phyloP scores from a whole-genome alignment of 2,888 invertebrate species.

The Crocallis elinguaria region DNA sequence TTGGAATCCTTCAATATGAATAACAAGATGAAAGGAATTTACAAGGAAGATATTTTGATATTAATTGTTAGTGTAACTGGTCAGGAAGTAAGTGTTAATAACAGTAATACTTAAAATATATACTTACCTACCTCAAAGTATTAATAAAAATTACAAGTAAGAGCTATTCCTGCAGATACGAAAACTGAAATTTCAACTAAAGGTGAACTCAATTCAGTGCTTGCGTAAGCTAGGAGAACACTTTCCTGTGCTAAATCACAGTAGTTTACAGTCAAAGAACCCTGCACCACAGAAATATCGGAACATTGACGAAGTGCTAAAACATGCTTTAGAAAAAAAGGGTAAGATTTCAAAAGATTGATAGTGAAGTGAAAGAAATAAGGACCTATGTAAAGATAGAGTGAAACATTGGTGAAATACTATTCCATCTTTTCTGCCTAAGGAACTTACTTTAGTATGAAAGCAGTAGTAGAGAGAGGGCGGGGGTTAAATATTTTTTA shows the following conservation, averaged over 20 bases:
- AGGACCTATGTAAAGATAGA: too few relatives aligned
- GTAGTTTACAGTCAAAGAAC: conserved; percentile 29
- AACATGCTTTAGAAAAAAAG: conserved; percentile 49
- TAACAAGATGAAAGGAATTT: conserved; percentile 67
- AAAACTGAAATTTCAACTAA: conserved; percentile 72
- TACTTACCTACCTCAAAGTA: too few relatives aligned
- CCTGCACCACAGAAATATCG: conserved; percentile 47
- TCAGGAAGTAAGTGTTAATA: conserved; percentile 52
- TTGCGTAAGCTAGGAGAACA: conserved; percentile 52
- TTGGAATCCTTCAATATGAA: conserved; percentile 66
- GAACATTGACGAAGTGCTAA: conserved; percentile 59
- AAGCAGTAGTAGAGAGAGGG: too few relatives aligned
- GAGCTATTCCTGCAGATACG: conserved; percentile 53
- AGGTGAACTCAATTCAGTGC: conserved; percentile 46
- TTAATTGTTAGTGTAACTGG: conserved; percentile 49
- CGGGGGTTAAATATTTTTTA: too few relatives aligned
- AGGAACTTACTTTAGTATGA: too few relatives aligned
- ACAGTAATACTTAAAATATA: conserved; percentile 15
- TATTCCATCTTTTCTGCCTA: too few relatives aligned
- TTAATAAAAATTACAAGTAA: too few relatives aligned
- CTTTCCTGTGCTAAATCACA: conserved; percentile 60
- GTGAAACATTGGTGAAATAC: too few relatives aligned
- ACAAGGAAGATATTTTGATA: conserved; percentile 66
- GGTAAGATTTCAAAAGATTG: too few relatives aligned
- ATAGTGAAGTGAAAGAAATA: too few relatives aligned